Evolutionary conservation across 2,113 vertebrate genomes (phyloP), one percentile per base, ranked within the genome.

Genomic region (Atractosteus spatula): DNA sequence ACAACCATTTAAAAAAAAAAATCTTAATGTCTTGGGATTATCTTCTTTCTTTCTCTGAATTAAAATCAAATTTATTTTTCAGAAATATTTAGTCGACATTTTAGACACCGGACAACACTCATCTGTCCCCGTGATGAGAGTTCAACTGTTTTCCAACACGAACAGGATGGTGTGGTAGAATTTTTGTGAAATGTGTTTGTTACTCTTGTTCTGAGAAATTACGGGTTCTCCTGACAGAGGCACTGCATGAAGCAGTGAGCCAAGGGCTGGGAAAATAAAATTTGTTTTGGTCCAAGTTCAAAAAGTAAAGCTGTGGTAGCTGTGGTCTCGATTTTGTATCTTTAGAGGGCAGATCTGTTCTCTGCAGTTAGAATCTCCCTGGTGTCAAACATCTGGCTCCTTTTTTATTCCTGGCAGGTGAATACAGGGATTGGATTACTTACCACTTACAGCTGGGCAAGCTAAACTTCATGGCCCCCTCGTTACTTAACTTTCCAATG

Each of bases 401-500:
- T 51, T 5, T 10, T 51, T 5, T 51, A 51, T 76, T 75, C 72
- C 81, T 84, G 80, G 81, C 87, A 85, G 84, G 83, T 89, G 82
- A 77, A 89, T 81, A 73, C 45, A 75, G 55, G 75, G 71, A 76
- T 80, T 68, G 7, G 66, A 8, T 45, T 47, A 71, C 79, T 72
- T 73, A 69, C 80, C 63, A 81, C 72, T 75, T 76, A 81, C 76
- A 73, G 76, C 72, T n/a, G 55, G 77, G 75, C 74, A 76, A 81
- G 55, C 55, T 75, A 72, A 70, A 44, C 76, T 83, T 83, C 73
- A 79, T 77, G 68, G 80, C 77, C 83, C 86, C 84, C 83, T 83
- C 70, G 81, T 74, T 80, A 79, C 72, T 61, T 77, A 77, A 70
- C 75, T 78, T 80, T 86, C 82, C 84, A 89, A 77, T 77, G 68